phyloP scores from a whole-genome alignment of 2,797 vertebrate species.

The Coreius guichenoti region DNA sequence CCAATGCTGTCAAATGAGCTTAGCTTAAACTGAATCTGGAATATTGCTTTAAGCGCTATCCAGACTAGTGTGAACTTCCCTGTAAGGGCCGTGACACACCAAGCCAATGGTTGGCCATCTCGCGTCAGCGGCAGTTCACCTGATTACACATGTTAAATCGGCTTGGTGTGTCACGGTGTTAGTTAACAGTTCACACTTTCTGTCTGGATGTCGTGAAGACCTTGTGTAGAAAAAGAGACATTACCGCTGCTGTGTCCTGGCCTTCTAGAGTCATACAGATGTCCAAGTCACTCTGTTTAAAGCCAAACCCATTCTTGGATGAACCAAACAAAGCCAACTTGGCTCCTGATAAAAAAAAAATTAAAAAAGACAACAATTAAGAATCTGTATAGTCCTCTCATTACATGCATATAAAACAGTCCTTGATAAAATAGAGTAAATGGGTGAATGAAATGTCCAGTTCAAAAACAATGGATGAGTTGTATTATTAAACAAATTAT shows the following conservation, averaged over 20 bases:
- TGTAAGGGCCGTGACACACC: too few species aligned
- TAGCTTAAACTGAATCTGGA: too few species aligned
- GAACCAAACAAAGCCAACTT: slow-evolving; percentile 91
- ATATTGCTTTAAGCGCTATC: too few species aligned
- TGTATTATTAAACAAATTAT: not conserved
- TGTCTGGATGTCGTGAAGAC: not conserved
- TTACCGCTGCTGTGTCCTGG: slow-evolving; percentile 77
- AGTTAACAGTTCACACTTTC: not conserved
- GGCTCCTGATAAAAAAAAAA: slow-evolving; percentile 81
- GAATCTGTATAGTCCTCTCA: not conserved
- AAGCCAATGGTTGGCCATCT: too few species aligned
- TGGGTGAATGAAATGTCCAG: not conserved
- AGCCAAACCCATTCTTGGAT: slow-evolving; percentile 96
- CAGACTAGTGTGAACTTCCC: too few species aligned
- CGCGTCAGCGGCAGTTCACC: too few species aligned
- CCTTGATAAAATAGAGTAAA: not conserved
- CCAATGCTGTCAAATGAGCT: too few species aligned
- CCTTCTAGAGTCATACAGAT: slow-evolving; percentile 95
- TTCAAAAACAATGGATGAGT: not conserved
- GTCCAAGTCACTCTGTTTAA: slow-evolving; percentile 95
- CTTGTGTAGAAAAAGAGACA: not conserved
- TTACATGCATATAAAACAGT: not conserved
- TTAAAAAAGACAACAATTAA: slow-evolving; percentile 35
- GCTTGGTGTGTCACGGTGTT: too few species aligned
- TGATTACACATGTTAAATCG: too few species aligned